Base-by-base conservation (phyloP, 2,888 invertebrate genomes). In the Sisyra terminalis region DNA sequence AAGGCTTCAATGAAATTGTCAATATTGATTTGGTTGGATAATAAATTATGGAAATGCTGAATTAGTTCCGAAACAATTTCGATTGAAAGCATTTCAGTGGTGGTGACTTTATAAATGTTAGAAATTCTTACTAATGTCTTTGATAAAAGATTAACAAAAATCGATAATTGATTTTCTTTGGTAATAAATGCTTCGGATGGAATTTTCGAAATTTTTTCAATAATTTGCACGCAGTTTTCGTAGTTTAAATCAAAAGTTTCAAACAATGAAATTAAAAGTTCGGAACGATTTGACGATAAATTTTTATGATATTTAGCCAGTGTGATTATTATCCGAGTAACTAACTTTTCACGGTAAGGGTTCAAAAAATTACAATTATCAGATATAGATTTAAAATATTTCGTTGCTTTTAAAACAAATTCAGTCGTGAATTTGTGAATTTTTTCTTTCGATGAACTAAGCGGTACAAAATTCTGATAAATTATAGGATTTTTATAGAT, bases 301-400 rank as follows among this genome's bases (percentile, higher is more conserved):
- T 60, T 63, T 47, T 59, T 63, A 39, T 52, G 45, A 14, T 67
- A 61, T 56, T 70, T 71, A 44, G 61, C 59, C 30, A 73, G 58
- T 1, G 65, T 60, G 51, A 60, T 63, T 2, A 59, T 54, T 5
- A 75, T 55, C 49, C 67, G 62, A 44, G 53, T 53, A 37, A 67
- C 61, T 46, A 75, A 66, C 54, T 73, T 76, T 44, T 66, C 62
- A 51, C 66, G 67, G 49, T 68, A 76, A 2, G 68, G 63, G 41
- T 60, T 60, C 13, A 74, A 54, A 45, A 68, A 52, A 38, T 52
- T 11, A 15, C 50, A 45, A n/a, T 56, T 43, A 15, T 50, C 44
- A 36, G 42, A 40, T 10, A 46, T 16, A 17, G 44, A 41, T 29
- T 32, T 17, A 16, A 56, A 49, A 18, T 51, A 42, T 16, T 48